These are phyloP conservation scores for Apodemia hepburni DNA, from an alignment of 2,888 invertebrate species.

Conservation along the genomic window DNA sequence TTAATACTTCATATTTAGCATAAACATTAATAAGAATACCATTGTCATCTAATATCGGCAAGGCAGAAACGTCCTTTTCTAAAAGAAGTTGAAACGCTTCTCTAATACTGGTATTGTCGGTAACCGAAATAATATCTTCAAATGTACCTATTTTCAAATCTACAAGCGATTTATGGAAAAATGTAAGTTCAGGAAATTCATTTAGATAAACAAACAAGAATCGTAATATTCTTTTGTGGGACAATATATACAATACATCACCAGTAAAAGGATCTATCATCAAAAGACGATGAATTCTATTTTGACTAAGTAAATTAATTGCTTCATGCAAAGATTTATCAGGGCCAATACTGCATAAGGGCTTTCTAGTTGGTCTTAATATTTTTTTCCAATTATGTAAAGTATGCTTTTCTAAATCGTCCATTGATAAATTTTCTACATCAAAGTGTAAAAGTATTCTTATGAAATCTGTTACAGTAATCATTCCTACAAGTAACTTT, in stretches of 20 bases:
- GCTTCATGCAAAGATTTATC: slow-evolving; percentile 72
- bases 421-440: slow-evolving; percentile 61
- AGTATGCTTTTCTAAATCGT: slow-evolving; percentile 68
- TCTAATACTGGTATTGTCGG: slow-evolving; percentile 63
- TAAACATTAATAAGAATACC: slow-evolving; percentile 66
- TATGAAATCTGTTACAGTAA: slow-evolving; percentile 73
- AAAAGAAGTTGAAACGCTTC: slow-evolving; percentile 64
- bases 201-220: slow-evolving; percentile 73
- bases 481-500: slow-evolving; percentile 70
- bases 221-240: slow-evolving; percentile 70
- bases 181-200: slow-evolving; percentile 72
- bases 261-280: slow-evolving; percentile 64
- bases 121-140: slow-evolving; percentile 63
- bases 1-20: slow-evolving; percentile 79
- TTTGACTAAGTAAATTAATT: slow-evolving; percentile 64
- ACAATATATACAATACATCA: slow-evolving; percentile 69
- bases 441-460: slow-evolving; percentile 65
- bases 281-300: slow-evolving; percentile 67
- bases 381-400: slow-evolving; percentile 71
- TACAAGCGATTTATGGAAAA: slow-evolving; percentile 64
- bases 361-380: slow-evolving; percentile 59
- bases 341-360: slow-evolving; percentile 61
- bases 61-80: slow-evolving; percentile 70
- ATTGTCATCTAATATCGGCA: slow-evolving; percentile 65
- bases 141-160: slow-evolving; percentile 73